A percentile compares a stretch with the other conserved stretches of the same genome.
These are phyloP conservation scores for Sorex araneus DNA, from an alignment of 2,113 vertebrate genomes.

Conservation along the genomic window DNA sequence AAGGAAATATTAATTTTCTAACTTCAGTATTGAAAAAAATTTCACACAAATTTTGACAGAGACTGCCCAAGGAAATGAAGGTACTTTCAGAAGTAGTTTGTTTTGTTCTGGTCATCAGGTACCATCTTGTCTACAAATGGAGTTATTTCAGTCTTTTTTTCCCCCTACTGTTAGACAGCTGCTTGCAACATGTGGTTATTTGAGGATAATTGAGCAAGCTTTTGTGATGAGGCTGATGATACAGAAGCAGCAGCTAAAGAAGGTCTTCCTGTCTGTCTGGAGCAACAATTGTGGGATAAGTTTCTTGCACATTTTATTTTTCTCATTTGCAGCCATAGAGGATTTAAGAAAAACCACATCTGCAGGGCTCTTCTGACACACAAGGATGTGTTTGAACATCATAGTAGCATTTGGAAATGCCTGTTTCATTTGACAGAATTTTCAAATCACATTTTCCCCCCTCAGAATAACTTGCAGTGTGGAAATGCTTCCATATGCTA, in stretches of 20 bases:
- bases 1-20: not conserved
- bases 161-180: slow-evolving; percentile 59
- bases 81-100: not conserved
- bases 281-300: slow-evolving; percentile 2
- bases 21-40: not conserved
- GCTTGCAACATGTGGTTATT: slow-evolving; percentile 59
- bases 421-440: slow-evolving; percentile 77
- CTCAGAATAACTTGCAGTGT: slow-evolving; percentile 66
- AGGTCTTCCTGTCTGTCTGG: slow-evolving; percentile 49
- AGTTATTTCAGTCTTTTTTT: not conserved
- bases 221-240: slow-evolving; percentile 37
- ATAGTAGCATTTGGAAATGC: slow-evolving; percentile 73
- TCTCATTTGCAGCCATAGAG: slow-evolving; percentile 15
- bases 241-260: slow-evolving; percentile 34
- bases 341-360: slow-evolving; percentile 56
- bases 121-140: slow-evolving; percentile 74
- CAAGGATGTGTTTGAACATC: slow-evolving; percentile 67
- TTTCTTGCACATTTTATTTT: slow-evolving; percentile 26
- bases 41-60: not conserved
- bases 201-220: slow-evolving; percentile 15
- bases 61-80: not conserved
- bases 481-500: slow-evolving; percentile 81
- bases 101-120: slow-evolving; percentile 65
- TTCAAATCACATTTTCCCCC: slow-evolving; percentile 70
- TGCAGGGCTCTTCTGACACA: slow-evolving; percentile 73